These are phyloP conservation scores for Bos indicus DNA, from an alignment of 2,113 vertebrate species.

Conservation along the genomic window DNA sequence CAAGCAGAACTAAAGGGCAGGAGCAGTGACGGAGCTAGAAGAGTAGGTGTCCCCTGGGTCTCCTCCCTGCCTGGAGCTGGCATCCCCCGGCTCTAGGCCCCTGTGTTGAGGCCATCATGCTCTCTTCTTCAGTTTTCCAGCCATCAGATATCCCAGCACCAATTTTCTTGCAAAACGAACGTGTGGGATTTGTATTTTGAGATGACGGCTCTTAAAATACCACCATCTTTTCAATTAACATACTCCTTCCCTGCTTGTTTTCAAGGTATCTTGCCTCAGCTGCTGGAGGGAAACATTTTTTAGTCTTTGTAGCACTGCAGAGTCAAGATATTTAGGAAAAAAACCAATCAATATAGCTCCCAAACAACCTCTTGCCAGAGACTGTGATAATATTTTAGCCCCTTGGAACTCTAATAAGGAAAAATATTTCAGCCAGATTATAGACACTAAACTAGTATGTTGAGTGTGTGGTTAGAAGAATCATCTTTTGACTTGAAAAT, in stretches of 20 bases:
- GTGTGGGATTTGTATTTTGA: constrained; percentile 35
- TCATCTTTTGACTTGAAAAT: background rate
- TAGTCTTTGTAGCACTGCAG: background rate
- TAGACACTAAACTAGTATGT: background rate
- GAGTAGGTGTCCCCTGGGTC: background rate
- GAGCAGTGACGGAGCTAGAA: background rate
- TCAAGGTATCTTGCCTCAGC: constrained; percentile 5
- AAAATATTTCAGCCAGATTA: background rate
- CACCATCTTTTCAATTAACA: constrained; percentile 17
- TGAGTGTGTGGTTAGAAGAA: background rate
- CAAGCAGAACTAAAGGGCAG: background rate
- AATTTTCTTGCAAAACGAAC: background rate
- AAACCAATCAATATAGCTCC: background rate
- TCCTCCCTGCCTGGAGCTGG: background rate
- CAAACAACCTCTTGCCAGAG: background rate
- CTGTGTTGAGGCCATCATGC: background rate
- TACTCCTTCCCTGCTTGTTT: background rate
- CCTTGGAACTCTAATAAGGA: background rate
- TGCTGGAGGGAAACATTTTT: background rate
- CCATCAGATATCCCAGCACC: background rate
- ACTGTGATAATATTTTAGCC: background rate
- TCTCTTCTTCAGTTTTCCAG: background rate
- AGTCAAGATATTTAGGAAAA: constrained; percentile 35
- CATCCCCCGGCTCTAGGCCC: background rate
- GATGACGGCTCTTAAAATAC: background rate